Evolutionary conservation across 2,888 invertebrate species (phyloP).

Genomic region (Lepeophtheirus nordmannii): DNA sequence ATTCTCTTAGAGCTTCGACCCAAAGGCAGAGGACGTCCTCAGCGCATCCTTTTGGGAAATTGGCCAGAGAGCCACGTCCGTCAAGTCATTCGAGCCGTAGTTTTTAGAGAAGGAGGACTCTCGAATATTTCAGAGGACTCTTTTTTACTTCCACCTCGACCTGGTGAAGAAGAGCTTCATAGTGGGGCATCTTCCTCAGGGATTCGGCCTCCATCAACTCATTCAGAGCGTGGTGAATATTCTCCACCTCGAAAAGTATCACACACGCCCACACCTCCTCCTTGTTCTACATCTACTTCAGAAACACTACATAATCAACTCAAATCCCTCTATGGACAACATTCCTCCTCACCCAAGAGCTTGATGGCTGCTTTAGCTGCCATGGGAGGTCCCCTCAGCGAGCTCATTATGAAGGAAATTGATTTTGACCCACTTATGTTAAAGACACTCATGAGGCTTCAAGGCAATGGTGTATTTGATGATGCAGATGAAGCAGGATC

Average conservation of each 20-base stretch:
- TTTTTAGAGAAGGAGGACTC: slow-evolving; percentile 54
- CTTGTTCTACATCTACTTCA: too few relatives aligned
- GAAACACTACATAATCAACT: not conserved
- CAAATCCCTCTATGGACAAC: not conserved
- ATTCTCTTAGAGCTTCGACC: slow-evolving; percentile 56
- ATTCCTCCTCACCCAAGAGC: not conserved
- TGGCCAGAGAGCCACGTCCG: slow-evolving; percentile 90
- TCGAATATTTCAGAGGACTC: not conserved
- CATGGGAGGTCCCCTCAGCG: not conserved
- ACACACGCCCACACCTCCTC: not conserved
- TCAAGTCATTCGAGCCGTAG: slow-evolving; percentile 77
- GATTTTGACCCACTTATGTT: not conserved
- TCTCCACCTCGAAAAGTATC: not conserved
- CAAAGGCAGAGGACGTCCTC: slow-evolving; percentile 76
- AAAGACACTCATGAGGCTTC: not conserved
- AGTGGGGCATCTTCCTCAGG: not conserved
- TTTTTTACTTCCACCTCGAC: not conserved
- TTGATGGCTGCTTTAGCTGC: not conserved
- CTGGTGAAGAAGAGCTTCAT: not conserved
- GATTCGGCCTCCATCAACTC: not conserved
- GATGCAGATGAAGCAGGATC: not conserved
- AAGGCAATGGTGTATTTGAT: not conserved
- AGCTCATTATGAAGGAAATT: slow-evolving; percentile 2
- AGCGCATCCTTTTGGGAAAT: slow-evolving; percentile 71
- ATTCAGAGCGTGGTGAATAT: not conserved